Percentiles rank a stretch among this genome's conserved stretches.
Evolutionary conservation across 1,140 invertebrate genomes (phyloP).

Genomic region (Plutomurus gul): DNA sequence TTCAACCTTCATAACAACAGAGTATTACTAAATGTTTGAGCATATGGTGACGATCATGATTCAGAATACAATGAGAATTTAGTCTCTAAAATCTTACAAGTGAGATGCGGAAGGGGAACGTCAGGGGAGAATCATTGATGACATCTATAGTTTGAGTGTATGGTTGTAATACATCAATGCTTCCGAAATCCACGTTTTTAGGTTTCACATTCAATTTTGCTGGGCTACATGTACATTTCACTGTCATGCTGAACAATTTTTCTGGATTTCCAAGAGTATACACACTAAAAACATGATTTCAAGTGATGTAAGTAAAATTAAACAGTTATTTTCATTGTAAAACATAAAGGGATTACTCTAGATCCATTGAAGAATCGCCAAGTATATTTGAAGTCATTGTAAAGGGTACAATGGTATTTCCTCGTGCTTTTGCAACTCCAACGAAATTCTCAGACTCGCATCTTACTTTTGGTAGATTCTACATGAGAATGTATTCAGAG

Average conservation of each 20-base stretch:
- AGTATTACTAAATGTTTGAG: background rate
- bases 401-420: background rate
- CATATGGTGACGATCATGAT: background rate
- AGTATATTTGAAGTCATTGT: background rate
- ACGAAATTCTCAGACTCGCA: background rate
- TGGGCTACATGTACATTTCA: background rate
- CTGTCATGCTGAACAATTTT: background rate
- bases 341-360: background rate
- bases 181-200: background rate
- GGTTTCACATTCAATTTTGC: background rate
- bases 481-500: no score
- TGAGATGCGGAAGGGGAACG: background rate
- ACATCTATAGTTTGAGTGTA: background rate
- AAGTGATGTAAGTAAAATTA: no score
- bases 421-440: background rate
- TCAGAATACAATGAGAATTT: background rate
- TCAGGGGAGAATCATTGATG: background rate
- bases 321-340: no score
- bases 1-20: background rate
- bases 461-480: background rate
- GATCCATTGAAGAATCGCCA: background rate
- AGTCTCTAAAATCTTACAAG: background rate
- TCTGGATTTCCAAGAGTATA: background rate
- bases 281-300: background rate
- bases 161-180: background rate